phyloP scores from a whole-genome alignment of 2,888 invertebrate species.

The Stenchaetothrips biformis region DNA sequence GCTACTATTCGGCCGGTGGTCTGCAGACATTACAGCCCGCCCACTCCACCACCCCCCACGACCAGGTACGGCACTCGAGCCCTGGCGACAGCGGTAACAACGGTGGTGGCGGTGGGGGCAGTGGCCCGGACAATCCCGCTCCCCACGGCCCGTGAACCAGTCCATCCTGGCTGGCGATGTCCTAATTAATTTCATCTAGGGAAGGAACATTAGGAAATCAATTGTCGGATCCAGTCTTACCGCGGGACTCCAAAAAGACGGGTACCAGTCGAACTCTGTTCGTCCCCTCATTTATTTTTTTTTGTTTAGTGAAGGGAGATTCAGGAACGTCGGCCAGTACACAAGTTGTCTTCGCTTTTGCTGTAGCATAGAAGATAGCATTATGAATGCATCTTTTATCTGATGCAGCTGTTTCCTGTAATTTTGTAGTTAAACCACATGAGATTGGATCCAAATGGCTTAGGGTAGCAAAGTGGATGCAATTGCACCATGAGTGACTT shows the following conservation, averaged over 20 bases:
- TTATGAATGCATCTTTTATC: neutral
- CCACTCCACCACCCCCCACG: constrained; percentile 81
- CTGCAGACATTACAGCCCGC: constrained; percentile 77
- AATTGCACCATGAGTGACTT: neutral
- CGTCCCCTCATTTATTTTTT: constrained; percentile 3
- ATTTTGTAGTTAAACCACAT: neutral
- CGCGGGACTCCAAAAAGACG: neutral
- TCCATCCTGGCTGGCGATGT: neutral
- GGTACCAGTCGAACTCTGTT: neutral
- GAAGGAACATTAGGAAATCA: neutral
- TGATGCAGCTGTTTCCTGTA: neutral
- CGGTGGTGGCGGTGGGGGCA: constrained; percentile 27
- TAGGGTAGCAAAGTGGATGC: neutral
- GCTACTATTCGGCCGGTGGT: constrained; percentile 64
- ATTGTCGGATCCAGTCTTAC: neutral
- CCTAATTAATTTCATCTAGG: neutral
- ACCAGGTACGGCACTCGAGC: constrained; percentile 54
- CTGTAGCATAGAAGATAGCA: neutral
- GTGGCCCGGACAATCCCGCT: constrained; percentile 6
- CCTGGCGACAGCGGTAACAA: constrained; percentile 36
- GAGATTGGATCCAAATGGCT: neutral
- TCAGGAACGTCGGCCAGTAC: neutral
- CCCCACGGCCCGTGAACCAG: neutral
- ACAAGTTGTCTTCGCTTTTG: neutral
- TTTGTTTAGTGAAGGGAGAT: constrained; percentile 12